These are phyloP conservation scores for Xiphias gladius DNA, from an alignment of 2,113 vertebrate genomes.

Conservation along the genomic window DNA sequence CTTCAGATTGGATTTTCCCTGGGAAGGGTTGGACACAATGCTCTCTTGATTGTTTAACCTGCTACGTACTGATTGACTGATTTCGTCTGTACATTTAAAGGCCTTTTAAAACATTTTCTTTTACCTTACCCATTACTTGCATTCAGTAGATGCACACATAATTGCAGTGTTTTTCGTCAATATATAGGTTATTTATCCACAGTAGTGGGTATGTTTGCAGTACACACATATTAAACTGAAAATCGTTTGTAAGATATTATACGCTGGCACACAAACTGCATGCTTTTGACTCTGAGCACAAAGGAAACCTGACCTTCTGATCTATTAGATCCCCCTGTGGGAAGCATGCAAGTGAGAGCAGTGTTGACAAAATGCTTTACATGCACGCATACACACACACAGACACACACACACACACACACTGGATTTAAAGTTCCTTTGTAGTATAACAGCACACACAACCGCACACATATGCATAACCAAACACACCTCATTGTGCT, in stretches of 20 bases:
- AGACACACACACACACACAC: not conserved
- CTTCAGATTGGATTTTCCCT: slow-evolving; percentile 17
- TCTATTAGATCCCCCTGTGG: slow-evolving; percentile 32
- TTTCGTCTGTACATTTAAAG: not conserved
- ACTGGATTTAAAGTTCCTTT: slow-evolving; percentile 24
- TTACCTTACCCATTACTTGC: not conserved
- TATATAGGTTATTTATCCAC: not conserved
- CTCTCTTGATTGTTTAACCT: slow-evolving; percentile 1
- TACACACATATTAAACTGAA: not conserved
- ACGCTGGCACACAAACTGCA: not conserved
- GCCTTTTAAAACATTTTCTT: not conserved
- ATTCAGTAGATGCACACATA: not conserved
- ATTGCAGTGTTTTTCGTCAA: not conserved
- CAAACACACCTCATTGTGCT: slow-evolving; percentile 30
- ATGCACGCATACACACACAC: not conserved
- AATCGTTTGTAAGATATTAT: not conserved
- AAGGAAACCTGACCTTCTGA: slow-evolving; percentile 47
- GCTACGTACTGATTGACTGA: not conserved
- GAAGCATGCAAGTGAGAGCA: slow-evolving; percentile 30
- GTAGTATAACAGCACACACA: not conserved
- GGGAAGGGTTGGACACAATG: not conserved
- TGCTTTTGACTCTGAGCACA: slow-evolving; percentile 20
- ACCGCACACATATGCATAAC: not conserved
- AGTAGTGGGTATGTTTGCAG: not conserved
- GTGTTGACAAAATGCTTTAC: slow-evolving; percentile 22